A percentile compares a stretch with the other conserved stretches of the same genome.
Evolutionary conservation across 2,797 vertebrate species (phyloP).

Genomic region (Syndactyla subalaris): DNA sequence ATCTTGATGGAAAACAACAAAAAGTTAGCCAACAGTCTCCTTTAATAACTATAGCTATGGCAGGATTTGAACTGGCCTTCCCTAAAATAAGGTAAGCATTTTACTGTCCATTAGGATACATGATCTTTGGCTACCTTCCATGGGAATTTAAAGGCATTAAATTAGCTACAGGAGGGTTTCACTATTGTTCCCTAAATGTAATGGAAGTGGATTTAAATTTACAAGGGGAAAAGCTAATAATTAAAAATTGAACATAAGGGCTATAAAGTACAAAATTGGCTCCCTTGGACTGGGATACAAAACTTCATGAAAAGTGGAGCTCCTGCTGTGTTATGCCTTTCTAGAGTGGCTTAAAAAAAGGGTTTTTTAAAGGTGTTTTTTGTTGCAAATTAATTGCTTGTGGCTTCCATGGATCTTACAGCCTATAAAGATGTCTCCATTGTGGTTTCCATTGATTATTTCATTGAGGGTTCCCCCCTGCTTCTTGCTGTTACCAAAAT

Average conservation of each 20-base stretch:
- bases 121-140: constrained; percentile 18
- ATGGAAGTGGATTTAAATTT: constrained; percentile 2
- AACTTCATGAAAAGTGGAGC: background rate
- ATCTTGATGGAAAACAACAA: background rate
- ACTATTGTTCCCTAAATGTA: background rate
- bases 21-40: background rate
- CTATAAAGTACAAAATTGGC: constrained; percentile 33
- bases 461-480: background rate
- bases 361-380: background rate
- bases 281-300: background rate
- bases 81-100: constrained; percentile 9
- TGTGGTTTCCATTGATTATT: background rate
- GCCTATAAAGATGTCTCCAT: background rate
- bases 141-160: constrained; percentile 16
- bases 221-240: constrained; percentile 41
- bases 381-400: constrained; percentile 28
- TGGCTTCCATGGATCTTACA: background rate
- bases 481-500: background rate
- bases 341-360: background rate
- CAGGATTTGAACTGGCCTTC: background rate
- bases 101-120: background rate
- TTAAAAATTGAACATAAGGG: constrained; percentile 46
- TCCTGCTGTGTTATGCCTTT: constrained; percentile 17
- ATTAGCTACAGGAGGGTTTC: constrained; percentile 29
- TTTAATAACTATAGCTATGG: background rate